Percentiles rank a stretch among this genome's conserved stretches.
phyloP scores from a whole-genome alignment of 2,888 invertebrate species.

The Torymus texanus region DNA sequence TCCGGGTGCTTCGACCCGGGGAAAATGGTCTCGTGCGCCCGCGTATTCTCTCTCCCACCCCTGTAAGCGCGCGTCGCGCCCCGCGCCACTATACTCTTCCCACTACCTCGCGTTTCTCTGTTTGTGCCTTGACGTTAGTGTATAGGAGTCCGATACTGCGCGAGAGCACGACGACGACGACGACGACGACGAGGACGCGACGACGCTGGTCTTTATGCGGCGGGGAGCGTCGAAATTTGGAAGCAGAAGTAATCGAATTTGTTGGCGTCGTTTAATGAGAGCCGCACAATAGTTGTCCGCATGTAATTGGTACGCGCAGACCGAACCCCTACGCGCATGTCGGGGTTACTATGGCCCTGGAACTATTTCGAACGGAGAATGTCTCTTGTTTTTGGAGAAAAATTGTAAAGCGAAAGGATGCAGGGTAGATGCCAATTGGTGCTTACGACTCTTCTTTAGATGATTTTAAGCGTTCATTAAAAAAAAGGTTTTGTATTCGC shows the following conservation, averaged over 20 bases:
- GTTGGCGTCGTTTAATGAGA: conserved; percentile 74
- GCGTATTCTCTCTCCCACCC: conserved; percentile 52
- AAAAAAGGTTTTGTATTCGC: no score
- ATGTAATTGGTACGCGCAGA: conserved; percentile 72
- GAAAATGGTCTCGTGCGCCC: conserved; percentile 66
- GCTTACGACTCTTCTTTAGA: no score
- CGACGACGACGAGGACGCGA: no score
- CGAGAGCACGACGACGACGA: not conserved
- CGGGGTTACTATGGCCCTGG: no score
- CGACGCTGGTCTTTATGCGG: conserved; percentile 40
- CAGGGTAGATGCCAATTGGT: no score
- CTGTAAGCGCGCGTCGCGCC: no score
- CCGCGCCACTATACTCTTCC: conserved; percentile 41
- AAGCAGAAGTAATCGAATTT: conserved; percentile 75
- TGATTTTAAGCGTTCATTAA: no score
- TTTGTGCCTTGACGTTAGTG: conserved; percentile 13
- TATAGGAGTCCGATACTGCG: conserved; percentile 34
- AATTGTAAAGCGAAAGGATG: no score
- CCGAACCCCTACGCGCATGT: conserved; percentile 53
- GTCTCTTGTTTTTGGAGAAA: no score
- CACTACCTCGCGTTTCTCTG: conserved; percentile 54
- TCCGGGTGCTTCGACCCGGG: conserved; percentile 65
- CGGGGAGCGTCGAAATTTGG: conserved; percentile 71
- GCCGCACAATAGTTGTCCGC: conserved; percentile 72
- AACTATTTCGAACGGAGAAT: no score